Conservation (phyloP, 2,797 vertebrate species). For the Darevskia mixta region DNA sequence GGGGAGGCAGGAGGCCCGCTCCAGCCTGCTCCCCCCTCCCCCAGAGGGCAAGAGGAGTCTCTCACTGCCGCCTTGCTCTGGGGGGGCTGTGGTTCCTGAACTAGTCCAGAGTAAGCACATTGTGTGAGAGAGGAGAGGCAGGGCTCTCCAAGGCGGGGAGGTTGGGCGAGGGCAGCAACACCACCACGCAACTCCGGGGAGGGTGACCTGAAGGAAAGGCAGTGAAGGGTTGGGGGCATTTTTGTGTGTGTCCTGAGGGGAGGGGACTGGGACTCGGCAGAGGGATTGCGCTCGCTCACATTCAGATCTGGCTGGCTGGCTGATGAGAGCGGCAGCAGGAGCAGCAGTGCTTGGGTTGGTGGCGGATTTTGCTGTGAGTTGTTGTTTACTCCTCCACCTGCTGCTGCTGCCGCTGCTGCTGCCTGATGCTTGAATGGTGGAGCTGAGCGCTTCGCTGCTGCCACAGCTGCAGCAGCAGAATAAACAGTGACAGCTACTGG, state of each 20-base stretch:
- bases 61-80: constrained; percentile 29
- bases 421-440: constrained; percentile 93
- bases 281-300: constrained; percentile 57
- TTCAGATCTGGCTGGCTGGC: neutral
- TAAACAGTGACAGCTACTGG: constrained; percentile 96
- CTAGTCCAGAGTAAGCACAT: neutral
- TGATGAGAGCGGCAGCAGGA: constrained; percentile 52
- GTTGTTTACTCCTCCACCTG: constrained; percentile 74
- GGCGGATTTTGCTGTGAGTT: constrained; percentile 73
- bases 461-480: constrained; percentile 76
- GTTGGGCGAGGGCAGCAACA: neutral
- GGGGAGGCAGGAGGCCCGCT: neutral
- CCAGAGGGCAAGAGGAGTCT: neutral
- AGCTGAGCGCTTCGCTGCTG: constrained; percentile 91
- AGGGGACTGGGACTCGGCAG: constrained; percentile 71
- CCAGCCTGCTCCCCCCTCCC: neutral
- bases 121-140: neutral
- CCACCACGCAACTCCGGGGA: neutral
- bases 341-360: constrained; percentile 66
- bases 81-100: constrained; percentile 51
- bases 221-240: neutral
- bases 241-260: neutral
- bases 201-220: neutral
- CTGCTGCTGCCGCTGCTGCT: constrained; percentile 70
- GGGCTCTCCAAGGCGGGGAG: constrained; percentile 26